Conservation (phyloP, 2,113 vertebrate genomes). For the Gymnorhina tibicen region DNA sequence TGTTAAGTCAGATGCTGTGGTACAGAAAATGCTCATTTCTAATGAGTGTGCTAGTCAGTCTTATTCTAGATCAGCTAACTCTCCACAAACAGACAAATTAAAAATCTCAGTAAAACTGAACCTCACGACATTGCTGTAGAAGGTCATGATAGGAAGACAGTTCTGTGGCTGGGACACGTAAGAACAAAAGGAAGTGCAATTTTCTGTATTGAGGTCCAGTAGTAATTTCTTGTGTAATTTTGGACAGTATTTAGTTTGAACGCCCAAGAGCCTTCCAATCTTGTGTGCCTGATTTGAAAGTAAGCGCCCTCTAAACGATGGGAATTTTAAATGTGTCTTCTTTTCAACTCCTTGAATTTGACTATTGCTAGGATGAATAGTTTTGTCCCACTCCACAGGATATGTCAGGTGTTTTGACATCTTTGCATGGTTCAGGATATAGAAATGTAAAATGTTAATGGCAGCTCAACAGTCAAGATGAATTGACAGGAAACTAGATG, state of each 20-base stretch:
- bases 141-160: not conserved
- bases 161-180: not conserved
- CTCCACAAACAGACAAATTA: not conserved
- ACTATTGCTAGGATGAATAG: not conserved
- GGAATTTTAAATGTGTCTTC: not conserved
- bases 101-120: not conserved
- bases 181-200: not conserved
- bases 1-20: not conserved
- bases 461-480: not conserved
- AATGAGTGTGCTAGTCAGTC: not conserved
- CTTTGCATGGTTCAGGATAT: not conserved
- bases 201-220: not conserved
- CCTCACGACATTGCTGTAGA: not conserved
- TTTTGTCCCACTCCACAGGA: not conserved
- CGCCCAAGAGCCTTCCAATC: not conserved
- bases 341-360: not conserved
- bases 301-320: not conserved
- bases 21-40: not conserved
- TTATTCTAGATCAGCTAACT: not conserved
- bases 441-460: not conserved
- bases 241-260: not conserved
- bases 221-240: not conserved
- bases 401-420: not conserved
- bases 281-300: not conserved
- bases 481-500: not conserved